Evolutionary conservation across 2,888 invertebrate genomes (phyloP).

Genomic region (Biston stratarius): DNA sequence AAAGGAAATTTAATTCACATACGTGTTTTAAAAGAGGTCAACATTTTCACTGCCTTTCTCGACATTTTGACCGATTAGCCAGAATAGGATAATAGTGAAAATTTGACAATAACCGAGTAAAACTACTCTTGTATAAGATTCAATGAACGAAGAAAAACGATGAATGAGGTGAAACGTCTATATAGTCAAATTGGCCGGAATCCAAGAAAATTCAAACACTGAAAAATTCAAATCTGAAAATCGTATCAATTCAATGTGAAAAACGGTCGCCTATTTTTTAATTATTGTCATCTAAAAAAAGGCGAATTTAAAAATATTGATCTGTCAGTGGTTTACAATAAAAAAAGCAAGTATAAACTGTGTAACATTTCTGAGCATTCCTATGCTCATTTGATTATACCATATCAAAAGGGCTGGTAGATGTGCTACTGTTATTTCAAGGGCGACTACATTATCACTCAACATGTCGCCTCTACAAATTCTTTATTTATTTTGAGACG

Average conservation of each 20-base stretch:
- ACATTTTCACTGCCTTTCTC: slow-evolving; percentile 8
- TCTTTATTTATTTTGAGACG: slow-evolving; percentile 37
- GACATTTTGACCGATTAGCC: not conserved
- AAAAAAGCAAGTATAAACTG: slow-evolving; percentile 27
- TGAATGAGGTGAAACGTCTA: not conserved
- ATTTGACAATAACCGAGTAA: not conserved
- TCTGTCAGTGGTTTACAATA: too few relatives aligned
- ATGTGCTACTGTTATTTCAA: slow-evolving; percentile 38
- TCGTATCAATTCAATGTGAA: too few relatives aligned
- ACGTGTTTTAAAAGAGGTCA: slow-evolving; percentile 24
- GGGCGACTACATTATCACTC: slow-evolving; percentile 35
- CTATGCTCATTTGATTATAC: slow-evolving; percentile 46
- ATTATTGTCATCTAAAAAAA: too few relatives aligned
- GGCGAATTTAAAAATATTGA: too few relatives aligned
- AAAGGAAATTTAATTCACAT: slow-evolving; percentile 9
- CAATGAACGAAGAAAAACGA: too few relatives aligned
- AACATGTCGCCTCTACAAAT: slow-evolving; percentile 38
- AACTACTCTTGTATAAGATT: not conserved
- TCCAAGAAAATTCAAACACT: not conserved
- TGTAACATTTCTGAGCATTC: slow-evolving; percentile 38
- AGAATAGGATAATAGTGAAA: not conserved
- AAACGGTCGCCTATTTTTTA: too few relatives aligned
- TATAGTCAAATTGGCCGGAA: not conserved
- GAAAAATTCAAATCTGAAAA: too few relatives aligned
- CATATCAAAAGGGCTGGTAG: slow-evolving; percentile 39